phyloP scores from a whole-genome alignment of 2,888 invertebrate genomes.

The Sinentomon sp. region DNA sequence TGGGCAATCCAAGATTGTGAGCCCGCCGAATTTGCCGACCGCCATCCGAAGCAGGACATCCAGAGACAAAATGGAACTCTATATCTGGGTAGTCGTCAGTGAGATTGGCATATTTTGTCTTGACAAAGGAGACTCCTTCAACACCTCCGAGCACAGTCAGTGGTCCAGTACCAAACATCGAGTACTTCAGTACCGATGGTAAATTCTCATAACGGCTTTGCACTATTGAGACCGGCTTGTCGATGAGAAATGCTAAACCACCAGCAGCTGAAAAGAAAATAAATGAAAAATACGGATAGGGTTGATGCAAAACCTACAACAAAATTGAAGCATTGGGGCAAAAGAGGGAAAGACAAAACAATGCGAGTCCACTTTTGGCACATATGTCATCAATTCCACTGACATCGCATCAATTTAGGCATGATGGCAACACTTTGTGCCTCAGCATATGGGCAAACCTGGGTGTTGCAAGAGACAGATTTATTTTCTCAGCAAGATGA shows the following conservation, averaged over 20 bases:
- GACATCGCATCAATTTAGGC: too few species aligned
- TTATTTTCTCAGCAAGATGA: too few species aligned
- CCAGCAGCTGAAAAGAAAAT: too few species aligned
- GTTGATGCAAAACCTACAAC: too few species aligned
- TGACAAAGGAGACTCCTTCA: slow-evolving; percentile 62
- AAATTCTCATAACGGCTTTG: slow-evolving; percentile 54
- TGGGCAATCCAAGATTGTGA: slow-evolving; percentile 18
- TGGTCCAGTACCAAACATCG: slow-evolving; percentile 58
- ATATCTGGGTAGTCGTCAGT: slow-evolving; percentile 59
- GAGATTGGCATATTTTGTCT: slow-evolving; percentile 50
- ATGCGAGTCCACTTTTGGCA: too few species aligned
- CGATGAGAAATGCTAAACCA: slow-evolving; percentile 49
- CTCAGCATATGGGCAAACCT: too few species aligned
- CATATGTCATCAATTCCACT: too few species aligned
- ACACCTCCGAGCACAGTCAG: slow-evolving; percentile 55
- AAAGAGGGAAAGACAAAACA: too few species aligned
- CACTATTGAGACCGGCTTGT: slow-evolving; percentile 48
- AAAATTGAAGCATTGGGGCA: too few species aligned
- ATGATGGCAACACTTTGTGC: too few species aligned
- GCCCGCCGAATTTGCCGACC: slow-evolving; percentile 21
- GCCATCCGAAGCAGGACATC: slow-evolving; percentile 25
- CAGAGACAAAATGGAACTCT: slow-evolving; percentile 77
- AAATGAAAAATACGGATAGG: too few species aligned
- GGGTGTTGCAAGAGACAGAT: too few species aligned
- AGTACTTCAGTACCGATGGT: slow-evolving; percentile 54